Evolutionary conservation across 2,888 invertebrate species (phyloP).

Genomic region (Microplitis manilae): DNA sequence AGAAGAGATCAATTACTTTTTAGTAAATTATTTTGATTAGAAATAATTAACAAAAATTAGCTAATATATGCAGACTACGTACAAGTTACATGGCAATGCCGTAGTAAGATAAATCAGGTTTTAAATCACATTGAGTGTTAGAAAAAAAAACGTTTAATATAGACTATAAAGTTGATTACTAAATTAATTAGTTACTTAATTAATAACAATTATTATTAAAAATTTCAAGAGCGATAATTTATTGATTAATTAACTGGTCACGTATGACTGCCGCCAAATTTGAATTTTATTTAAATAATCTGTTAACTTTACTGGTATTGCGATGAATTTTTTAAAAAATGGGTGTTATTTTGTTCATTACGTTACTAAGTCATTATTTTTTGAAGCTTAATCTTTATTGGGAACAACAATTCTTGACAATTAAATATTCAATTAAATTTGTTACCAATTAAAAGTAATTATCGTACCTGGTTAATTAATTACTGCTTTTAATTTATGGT

Average conservation of each 20-base stretch:
- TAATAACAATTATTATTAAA: neutral
- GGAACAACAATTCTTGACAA: neutral
- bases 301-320: too few species aligned
- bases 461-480: neutral
- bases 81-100: conserved; percentile 15
- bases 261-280: neutral
- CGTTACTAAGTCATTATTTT: too few species aligned
- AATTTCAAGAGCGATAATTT: too few species aligned
- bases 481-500: neutral
- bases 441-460: neutral
- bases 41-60: neutral
- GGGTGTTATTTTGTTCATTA: too few species aligned
- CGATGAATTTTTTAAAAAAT: too few species aligned
- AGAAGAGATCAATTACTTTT: too few species aligned
- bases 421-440: neutral
- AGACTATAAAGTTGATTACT: conserved; percentile 2
- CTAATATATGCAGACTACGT: conserved; percentile 6
- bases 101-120: conserved; percentile 18
- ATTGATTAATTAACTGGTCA: neutral
- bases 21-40: neutral
- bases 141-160: conserved; percentile 7
- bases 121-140: conserved; percentile 7
- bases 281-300: neutral
- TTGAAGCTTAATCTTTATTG: neutral
- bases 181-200: neutral